A percentile compares a stretch with the other conserved stretches of the same genome.
Conservation (phyloP, 2,113 vertebrate species). For the Lepisosteus osseus region DNA sequence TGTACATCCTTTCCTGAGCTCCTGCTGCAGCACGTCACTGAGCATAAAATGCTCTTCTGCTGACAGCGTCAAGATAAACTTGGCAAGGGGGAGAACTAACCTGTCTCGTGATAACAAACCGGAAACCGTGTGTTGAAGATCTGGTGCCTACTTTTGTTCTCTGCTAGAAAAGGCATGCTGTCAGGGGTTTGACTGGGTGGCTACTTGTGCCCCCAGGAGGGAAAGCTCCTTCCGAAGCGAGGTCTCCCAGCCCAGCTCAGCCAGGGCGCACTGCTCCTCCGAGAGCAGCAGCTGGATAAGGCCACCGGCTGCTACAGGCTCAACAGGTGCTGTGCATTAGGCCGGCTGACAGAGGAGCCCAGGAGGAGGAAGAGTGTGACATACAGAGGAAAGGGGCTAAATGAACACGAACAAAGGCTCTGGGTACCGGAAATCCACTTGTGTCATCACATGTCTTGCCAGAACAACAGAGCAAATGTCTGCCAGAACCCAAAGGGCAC, state of each 20-base stretch:
- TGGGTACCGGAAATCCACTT: conserved; percentile 53
- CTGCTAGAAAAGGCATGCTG: not conserved
- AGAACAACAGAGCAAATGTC: conserved; percentile 27
- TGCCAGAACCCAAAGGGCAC: conserved; percentile 26
- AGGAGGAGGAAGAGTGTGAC: conserved; percentile 24
- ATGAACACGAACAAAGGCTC: conserved; percentile 48
- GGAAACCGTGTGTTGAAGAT: too few species aligned
- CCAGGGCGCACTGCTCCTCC: not conserved
- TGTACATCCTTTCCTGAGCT: too few species aligned
- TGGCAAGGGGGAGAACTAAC: too few species aligned
- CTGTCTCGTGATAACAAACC: too few species aligned
- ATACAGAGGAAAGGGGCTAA: conserved; percentile 31
- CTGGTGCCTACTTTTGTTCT: too few species aligned
- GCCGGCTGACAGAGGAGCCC: conserved; percentile 29
- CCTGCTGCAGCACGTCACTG: too few species aligned
- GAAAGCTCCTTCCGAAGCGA: not conserved
- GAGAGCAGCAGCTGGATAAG: not conserved
- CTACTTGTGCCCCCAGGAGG: not conserved
- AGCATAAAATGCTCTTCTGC: too few species aligned
- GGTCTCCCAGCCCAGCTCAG: not conserved
- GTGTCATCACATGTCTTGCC: conserved; percentile 47
- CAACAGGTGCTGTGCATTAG: conserved; percentile 50
- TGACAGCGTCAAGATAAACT: too few species aligned
- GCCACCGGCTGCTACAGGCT: conserved; percentile 22
- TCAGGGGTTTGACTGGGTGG: not conserved